Evolutionary conservation across 2,113 vertebrate species (phyloP), one percentile per base, ranked within the genome.

Genomic region (Mungos mungo): DNA sequence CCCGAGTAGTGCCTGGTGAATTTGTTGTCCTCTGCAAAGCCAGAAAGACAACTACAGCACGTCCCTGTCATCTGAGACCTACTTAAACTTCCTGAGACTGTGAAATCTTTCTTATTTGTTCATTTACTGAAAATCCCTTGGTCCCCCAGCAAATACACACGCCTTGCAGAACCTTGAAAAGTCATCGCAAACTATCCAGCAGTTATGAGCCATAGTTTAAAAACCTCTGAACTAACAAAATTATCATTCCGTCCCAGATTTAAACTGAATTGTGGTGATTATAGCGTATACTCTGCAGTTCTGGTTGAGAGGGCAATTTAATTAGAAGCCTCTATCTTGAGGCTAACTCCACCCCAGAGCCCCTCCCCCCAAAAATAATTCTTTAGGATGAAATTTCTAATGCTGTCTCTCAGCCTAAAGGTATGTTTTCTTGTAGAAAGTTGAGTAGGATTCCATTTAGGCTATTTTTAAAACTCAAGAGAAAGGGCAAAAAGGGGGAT

Each of bases 271-370:
- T 89, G 96, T 19, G 54, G 85, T 92, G 94, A 97, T 97, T 85
- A 92, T 38, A 90, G 94, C 31, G 11, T 90, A 76, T 33, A 76
- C 87, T 77, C 92, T 88, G 97, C 87, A 97, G 94, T 97, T 98
- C 95, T 98, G 95, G 90, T 96, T 86, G 95, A 95, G 96, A 97
- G 90, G 97, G 93, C 90, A 97, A 96, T 98, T 98, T 96, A 98
- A 98, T 98, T 98, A 98, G 97, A 96, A 98, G 80, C 96, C 65
- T 98, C 93, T 97, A 72, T 97, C 97, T 97, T 88, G 95, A 95
- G 98, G 97, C 97, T 52, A 98, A 96, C 94, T 90, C 81, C 52
- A 79, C 87, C 81, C 94, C 52, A 86, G 38, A 72, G 31, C 5
- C 63, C 19, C 23, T 29, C 31, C 23, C 38, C 23, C 33, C 6